These are phyloP conservation scores for Halocynthia roretzi DNA, from an alignment of 23 tunicate genomes.

Conservation along the genomic window DNA sequence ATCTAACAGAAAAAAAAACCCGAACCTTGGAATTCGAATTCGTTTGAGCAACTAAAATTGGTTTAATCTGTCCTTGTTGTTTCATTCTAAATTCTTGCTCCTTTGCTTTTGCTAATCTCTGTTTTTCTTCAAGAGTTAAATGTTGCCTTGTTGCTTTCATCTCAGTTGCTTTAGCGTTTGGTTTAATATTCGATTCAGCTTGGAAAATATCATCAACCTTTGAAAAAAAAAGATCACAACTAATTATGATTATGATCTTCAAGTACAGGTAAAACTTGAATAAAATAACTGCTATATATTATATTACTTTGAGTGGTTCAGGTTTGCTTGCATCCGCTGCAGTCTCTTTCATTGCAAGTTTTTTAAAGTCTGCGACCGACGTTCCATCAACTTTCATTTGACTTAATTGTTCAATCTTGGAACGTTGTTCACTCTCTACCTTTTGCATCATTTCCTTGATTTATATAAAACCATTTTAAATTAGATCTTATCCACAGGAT, in stretches of 20 bases:
- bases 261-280: no score
- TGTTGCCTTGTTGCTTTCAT: slow-evolving; percentile 30
- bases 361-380: slow-evolving; percentile 42
- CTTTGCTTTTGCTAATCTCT: slow-evolving; percentile 59
- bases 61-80: slow-evolving; percentile 59
- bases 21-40: neutral
- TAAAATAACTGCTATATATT: no score
- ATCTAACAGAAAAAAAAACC: neutral
- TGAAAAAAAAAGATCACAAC: neutral
- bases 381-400: slow-evolving; percentile 70
- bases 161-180: neutral
- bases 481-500: no score
- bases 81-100: slow-evolving; percentile 67
- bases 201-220: neutral
- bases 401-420: slow-evolving; percentile 76
- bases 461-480: no score
- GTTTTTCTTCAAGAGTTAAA: slow-evolving; percentile 82
- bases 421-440: slow-evolving; percentile 62
- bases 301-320: neutral
- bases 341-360: slow-evolving; percentile 6
- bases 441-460: slow-evolving; percentile 69
- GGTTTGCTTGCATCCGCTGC: neutral
- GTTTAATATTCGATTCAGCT: neutral
- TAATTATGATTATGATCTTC: neutral
- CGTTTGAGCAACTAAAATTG: slow-evolving; percentile 25